phyloP scores from a whole-genome alignment of 2,113 vertebrate species.

The Cryptomyrus ogoouensis region DNA sequence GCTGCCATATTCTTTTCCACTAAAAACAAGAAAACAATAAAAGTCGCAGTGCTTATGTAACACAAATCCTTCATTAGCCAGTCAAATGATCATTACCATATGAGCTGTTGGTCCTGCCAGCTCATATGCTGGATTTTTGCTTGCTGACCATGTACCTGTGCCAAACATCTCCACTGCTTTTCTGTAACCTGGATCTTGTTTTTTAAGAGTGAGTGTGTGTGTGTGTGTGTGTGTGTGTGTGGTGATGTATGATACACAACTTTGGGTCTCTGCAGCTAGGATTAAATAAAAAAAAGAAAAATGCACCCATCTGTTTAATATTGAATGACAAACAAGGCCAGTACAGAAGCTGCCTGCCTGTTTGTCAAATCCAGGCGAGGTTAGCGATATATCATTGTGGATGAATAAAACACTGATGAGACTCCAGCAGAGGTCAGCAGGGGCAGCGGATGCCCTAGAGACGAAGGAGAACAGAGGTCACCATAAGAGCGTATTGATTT shows the following conservation, averaged over 20 bases:
- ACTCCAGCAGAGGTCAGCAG: not conserved
- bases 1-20: not conserved
- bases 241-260: not conserved
- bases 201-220: not conserved
- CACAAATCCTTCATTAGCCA: not conserved
- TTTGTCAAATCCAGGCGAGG: not conserved
- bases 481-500: not conserved
- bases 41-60: slow-evolving; percentile 8
- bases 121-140: slow-evolving; percentile 16
- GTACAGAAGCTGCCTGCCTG: not conserved
- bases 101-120: slow-evolving; percentile 13
- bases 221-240: not conserved
- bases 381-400: not conserved
- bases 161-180: not conserved
- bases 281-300: not conserved
- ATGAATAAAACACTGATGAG: not conserved
- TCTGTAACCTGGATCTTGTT: not conserved
- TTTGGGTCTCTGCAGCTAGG: not conserved
- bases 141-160: slow-evolving; percentile 19
- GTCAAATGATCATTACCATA: not conserved
- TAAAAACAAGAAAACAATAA: not conserved
- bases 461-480: not conserved
- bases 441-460: not conserved
- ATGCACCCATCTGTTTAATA: not conserved
- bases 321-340: not conserved